phyloP scores from a whole-genome alignment of 2,797 vertebrate genomes.

The Enteromius fasciolatus region DNA sequence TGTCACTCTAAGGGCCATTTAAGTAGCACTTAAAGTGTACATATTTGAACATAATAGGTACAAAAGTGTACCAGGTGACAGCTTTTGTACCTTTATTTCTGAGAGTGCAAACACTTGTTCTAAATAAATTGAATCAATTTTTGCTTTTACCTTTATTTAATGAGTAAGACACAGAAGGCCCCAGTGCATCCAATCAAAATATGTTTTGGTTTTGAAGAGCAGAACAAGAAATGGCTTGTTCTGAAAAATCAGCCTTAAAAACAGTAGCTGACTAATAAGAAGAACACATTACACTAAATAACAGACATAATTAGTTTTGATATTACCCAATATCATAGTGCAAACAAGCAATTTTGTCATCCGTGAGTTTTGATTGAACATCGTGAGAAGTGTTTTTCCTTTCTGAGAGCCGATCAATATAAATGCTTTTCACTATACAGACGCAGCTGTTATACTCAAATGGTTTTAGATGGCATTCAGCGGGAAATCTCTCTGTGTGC shows the following conservation, averaged over 20 bases:
- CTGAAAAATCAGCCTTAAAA: neutral
- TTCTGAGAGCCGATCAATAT: slow-evolving; percentile 9
- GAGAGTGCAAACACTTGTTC: no score
- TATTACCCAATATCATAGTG: neutral
- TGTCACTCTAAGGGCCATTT: no score
- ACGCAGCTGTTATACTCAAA: slow-evolving; percentile 8
- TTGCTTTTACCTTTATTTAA: no score
- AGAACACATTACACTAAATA: neutral
- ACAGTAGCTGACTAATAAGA: neutral
- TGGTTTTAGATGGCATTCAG: slow-evolving; percentile 17
- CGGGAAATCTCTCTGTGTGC: neutral
- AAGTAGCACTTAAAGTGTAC: no score
- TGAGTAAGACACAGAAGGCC: no score
- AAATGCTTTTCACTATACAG: slow-evolving; percentile 18
- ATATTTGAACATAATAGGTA: no score
- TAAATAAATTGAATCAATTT: no score
- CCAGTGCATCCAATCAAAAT: no score
- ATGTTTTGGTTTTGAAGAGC: neutral
- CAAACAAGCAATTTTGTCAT: neutral
- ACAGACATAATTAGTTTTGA: neutral
- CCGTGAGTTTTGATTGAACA: neutral
- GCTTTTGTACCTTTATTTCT: no score
- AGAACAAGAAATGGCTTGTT: neutral
- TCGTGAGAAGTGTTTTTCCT: slow-evolving; percentile 1
- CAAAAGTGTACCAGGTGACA: no score